Conservation (phyloP, 2,888 invertebrate genomes). For the Linnaemya tessellans region DNA sequence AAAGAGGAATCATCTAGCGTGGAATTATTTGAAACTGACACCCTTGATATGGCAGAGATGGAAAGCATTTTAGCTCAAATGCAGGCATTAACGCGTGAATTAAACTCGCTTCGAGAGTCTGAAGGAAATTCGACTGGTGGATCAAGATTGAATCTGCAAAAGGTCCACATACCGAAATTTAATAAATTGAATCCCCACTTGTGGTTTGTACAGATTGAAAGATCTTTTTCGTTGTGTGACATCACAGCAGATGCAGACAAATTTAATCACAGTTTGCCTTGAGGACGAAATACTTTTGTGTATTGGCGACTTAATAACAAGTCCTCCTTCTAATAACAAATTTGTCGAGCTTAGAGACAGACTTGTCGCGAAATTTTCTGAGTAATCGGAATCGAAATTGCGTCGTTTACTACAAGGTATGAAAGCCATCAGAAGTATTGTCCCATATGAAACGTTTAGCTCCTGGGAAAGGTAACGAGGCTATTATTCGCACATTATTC, state of each 20-base stretch:
- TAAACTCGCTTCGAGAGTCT: constrained; percentile 14
- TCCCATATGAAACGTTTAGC: constrained; percentile 65
- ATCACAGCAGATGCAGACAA: too few relatives aligned
- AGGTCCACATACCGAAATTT: constrained; percentile 45
- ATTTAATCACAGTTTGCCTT: constrained; percentile 37
- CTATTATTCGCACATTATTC: constrained; percentile 53
- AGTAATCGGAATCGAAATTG: constrained; percentile 64
- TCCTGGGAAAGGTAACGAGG: constrained; percentile 59
- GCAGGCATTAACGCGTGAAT: not conserved
- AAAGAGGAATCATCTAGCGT: not conserved
- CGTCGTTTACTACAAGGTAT: constrained; percentile 65
- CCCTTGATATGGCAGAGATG: constrained; percentile 5
- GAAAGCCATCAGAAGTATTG: constrained; percentile 67
- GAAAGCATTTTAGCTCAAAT: constrained; percentile 27
- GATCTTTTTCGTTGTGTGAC: too few relatives aligned
- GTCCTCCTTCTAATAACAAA: too few relatives aligned
- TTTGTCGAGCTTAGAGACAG: constrained; percentile 27
- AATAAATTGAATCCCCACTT: constrained; percentile 40
- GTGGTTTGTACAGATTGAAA: constrained; percentile 50
- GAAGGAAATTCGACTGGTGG: not conserved
- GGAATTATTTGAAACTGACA: constrained; percentile 5
- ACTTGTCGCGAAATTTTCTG: constrained; percentile 56
- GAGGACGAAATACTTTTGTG: constrained; percentile 46
- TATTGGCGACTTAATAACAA: constrained; percentile 54
- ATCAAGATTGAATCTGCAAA: constrained; percentile 29